Percentiles rank a stretch among this genome's conserved stretches.
Evolutionary conservation across 2,797 vertebrate genomes (phyloP).

Genomic region (Arnoldichthys spilopterus): DNA sequence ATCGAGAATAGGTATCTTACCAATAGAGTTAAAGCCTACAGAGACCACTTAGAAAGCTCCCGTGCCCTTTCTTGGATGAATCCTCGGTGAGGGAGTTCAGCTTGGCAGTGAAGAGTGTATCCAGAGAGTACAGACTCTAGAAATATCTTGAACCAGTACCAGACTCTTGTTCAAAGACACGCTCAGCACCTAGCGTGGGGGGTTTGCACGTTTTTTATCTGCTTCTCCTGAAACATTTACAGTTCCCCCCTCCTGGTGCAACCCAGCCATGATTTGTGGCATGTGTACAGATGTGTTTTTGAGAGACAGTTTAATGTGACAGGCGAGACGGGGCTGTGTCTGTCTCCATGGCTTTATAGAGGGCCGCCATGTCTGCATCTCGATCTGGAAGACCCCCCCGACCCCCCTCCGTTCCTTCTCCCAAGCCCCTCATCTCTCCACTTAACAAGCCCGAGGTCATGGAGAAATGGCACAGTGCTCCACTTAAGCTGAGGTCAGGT

Average conservation of each 20-base stretch:
- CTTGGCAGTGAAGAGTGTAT: conserved; percentile 48
- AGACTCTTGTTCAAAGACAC: conserved; percentile 29
- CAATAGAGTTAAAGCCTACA: conserved; percentile 26
- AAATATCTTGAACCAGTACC: conserved; percentile 48
- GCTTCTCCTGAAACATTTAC: conserved; percentile 55
- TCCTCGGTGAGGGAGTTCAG: conserved; percentile 43
- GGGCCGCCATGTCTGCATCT: conserved; percentile 64
- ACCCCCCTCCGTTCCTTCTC: conserved; percentile 68
- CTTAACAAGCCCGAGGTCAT: conserved; percentile 85
- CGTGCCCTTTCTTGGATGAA: conserved; percentile 49
- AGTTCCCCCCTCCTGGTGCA: conserved; percentile 37
- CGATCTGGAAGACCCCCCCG: conserved; percentile 46
- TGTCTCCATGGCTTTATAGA: conserved; percentile 59
- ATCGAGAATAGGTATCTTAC: conserved; percentile 32
- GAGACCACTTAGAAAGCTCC: conserved; percentile 46
- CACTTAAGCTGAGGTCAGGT: conserved; percentile 83
- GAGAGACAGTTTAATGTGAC: conserved; percentile 61
- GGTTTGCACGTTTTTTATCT: conserved; percentile 51
- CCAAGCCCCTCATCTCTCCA: conserved; percentile 75
- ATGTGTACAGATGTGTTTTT: conserved; percentile 59
- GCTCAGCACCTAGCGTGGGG: conserved; percentile 43
- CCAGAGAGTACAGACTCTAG: conserved; percentile 46
- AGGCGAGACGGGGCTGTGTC: conserved; percentile 57
- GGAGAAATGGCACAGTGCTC: conserved; percentile 85
- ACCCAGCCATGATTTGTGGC: conserved; percentile 57